Evolutionary conservation across 2,888 invertebrate genomes (phyloP), one percentile per base, ranked within the genome.

Genomic region (Glaucopsyche alexis): DNA sequence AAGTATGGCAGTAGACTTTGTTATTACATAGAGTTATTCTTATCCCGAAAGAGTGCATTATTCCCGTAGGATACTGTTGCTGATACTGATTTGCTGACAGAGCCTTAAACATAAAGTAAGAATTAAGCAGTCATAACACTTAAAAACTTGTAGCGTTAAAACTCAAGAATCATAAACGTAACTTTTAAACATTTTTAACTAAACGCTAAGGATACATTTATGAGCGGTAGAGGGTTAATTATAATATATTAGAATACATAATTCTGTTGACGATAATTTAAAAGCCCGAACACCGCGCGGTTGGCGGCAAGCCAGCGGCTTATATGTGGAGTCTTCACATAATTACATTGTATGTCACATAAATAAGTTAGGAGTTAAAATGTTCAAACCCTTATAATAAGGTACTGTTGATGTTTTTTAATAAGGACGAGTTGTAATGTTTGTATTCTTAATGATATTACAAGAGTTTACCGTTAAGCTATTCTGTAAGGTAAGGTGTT

Each of bases 311-410:
- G 85, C 86, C 86, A 87, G 78, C 76, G 75, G 78, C 81, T 83
- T 81, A 82, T 81, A 81, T 78, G 78, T 67, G 80, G 81, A 82
- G 82, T 83, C 80, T 84, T 84, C 81, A 82, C 76, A 79, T 82
- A 82, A 86, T 84, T 84, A 83, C 81, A 82, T 83, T 83, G 81
- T 78, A 82, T 80, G 80, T 81, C 80, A 80, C 81, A 81, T 81
- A 81, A 80, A 81, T 81, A 81, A 79, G 78, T 82, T 78, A 78
- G 76, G 75, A 78, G 79, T 80, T 80, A 78, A 82, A 83, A 80
- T 78, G 80, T 78, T 78, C 77, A 78, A 79, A 76, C 78, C 73
- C 75, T 75, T 73, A 74, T 77, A 73, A 76, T 75, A 75, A 76
- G 75, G 73, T 67, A 74, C 64, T 72, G 64, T 72, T 72, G 64